These are phyloP conservation scores for Decapterus maruadsi DNA, from an alignment of 2,797 vertebrate genomes.

Conservation along the genomic window DNA sequence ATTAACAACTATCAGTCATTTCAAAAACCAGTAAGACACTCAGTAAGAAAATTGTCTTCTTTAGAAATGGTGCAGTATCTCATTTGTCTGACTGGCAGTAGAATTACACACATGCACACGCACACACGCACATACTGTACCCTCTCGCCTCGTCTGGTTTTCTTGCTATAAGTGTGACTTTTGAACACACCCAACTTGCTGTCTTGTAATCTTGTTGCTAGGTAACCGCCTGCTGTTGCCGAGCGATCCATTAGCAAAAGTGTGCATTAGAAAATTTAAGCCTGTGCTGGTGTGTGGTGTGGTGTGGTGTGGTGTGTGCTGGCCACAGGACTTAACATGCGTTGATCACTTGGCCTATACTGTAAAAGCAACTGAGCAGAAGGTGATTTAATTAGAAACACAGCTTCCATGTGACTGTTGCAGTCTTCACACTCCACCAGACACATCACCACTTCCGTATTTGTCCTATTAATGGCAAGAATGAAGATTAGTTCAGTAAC, in stretches of 20 bases:
- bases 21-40: too few species aligned
- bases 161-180: slow-evolving; percentile 56
- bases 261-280: slow-evolving; percentile 23
- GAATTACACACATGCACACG: slow-evolving; percentile 18
- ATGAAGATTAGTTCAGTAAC: too few species aligned
- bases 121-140: background rate
- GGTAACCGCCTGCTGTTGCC: slow-evolving; percentile 59
- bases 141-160: background rate
- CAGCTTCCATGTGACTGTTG: background rate
- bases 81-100: slow-evolving; percentile 16
- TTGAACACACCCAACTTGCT: slow-evolving; percentile 50
- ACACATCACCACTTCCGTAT: too few species aligned
- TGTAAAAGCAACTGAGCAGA: background rate
- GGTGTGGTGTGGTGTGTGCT: background rate
- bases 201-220: slow-evolving; percentile 53
- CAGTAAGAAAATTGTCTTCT: too few species aligned
- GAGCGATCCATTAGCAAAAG: slow-evolving; percentile 52
- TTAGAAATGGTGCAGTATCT: background rate
- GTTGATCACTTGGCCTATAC: background rate
- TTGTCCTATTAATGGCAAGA: too few species aligned
- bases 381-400: slow-evolving; percentile 6
- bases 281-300: background rate
- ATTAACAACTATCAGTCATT: too few species aligned
- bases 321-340: background rate
- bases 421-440: background rate